Conservation (phyloP, 2,113 vertebrate genomes). For the Xiphophorus hellerii region DNA sequence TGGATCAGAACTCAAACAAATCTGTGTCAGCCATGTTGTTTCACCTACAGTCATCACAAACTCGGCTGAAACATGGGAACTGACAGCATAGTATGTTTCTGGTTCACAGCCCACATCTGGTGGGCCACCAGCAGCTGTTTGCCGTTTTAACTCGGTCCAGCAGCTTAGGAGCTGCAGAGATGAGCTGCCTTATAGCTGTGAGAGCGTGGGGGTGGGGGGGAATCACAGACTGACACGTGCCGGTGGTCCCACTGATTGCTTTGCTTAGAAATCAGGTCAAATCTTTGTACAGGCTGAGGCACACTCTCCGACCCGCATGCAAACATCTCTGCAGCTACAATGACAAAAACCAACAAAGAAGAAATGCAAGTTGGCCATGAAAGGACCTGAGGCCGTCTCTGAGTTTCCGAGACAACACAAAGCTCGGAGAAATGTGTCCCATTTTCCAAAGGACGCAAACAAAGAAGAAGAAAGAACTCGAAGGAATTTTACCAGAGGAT, state of each 20-base stretch:
- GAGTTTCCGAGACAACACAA: conserved; percentile 18
- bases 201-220: conserved; percentile 28
- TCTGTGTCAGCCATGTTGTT: neutral
- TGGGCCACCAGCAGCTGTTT: conserved; percentile 61
- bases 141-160: conserved; percentile 53
- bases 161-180: conserved; percentile 59
- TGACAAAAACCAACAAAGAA: conserved; percentile 57
- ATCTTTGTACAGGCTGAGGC: conserved; percentile 49
- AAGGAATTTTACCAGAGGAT: conserved; percentile 20
- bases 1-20: neutral
- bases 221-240: conserved; percentile 58
- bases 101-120: conserved; percentile 59
- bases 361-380: neutral
- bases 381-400: conserved; percentile 22
- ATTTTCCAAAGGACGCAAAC: conserved; percentile 39
- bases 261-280: conserved; percentile 72
- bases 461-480: conserved; percentile 25
- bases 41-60: conserved; percentile 3
- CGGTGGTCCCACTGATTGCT: conserved; percentile 58
- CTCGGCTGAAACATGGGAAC: conserved; percentile 3
- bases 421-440: conserved; percentile 38
- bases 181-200: conserved; percentile 51
- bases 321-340: conserved; percentile 24
- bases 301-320: conserved; percentile 22
- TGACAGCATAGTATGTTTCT: conserved; percentile 38